A percentile compares a stretch with the other conserved stretches of the same genome.
phyloP scores from a whole-genome alignment of 64 coral and sea anemone genomes.

The Orbicella faveolata region DNA sequence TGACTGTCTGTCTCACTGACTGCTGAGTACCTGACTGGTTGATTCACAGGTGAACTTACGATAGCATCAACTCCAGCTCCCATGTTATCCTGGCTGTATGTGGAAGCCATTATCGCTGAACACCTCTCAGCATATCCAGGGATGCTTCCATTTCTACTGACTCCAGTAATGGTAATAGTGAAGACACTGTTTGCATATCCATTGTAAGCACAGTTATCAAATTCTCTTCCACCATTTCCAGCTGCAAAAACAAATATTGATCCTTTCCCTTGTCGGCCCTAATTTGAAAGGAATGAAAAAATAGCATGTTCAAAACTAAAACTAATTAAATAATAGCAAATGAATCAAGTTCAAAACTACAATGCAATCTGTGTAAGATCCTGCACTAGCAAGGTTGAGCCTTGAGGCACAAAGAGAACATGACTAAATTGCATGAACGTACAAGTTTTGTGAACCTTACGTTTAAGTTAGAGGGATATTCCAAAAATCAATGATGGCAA shows the following conservation, averaged over 20 bases:
- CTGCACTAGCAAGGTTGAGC: too few species aligned
- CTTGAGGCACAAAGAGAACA: too few species aligned
- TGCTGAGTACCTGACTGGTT: not conserved
- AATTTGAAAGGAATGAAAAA: not conserved
- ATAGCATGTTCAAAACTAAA: not conserved
- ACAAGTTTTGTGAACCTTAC: too few species aligned
- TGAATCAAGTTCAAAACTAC: too few species aligned
- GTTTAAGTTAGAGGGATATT: too few species aligned
- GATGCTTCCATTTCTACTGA: constrained; percentile 25
- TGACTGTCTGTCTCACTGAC: too few species aligned
- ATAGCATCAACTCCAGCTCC: not conserved
- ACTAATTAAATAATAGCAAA: not conserved
- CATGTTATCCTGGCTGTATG: constrained; percentile 36
- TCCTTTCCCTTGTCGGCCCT: constrained; percentile 48
- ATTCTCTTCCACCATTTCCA: constrained; percentile 37
- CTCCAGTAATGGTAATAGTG: constrained; percentile 40
- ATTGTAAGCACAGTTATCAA: constrained; percentile 65
- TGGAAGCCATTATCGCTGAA: constrained; percentile 23
- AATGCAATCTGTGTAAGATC: too few species aligned
- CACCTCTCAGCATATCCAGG: constrained; percentile 48
- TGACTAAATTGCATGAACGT: too few species aligned
- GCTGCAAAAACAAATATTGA: constrained; percentile 55
- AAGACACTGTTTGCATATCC: constrained; percentile 40
- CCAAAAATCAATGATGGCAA: too few species aligned
- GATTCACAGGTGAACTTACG: not conserved